phyloP scores from a whole-genome alignment of 2,113 vertebrate species.

The Sceloporus tristichus region DNA sequence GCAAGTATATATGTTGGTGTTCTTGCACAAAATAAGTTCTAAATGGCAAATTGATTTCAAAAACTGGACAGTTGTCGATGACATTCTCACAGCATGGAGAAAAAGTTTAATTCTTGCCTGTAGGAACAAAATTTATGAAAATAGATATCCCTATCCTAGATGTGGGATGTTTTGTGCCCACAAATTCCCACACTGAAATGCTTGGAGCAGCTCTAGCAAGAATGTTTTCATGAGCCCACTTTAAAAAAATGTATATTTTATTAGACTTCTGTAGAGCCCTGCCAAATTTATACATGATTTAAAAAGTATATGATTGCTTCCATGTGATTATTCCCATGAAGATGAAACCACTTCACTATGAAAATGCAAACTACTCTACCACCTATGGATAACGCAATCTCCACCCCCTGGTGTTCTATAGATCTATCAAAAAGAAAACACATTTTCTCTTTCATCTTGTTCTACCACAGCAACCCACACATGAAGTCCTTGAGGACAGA shows the following conservation, averaged over 20 bases:
- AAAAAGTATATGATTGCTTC: not conserved
- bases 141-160: too few species aligned
- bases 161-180: too few species aligned
- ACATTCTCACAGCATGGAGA: too few species aligned
- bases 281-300: not conserved
- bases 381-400: slow-evolving; percentile 1
- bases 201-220: not conserved
- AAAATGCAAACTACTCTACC: not conserved
- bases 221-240: not conserved
- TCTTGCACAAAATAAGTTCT: too few species aligned
- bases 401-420: not conserved
- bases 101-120: too few species aligned
- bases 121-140: too few species aligned
- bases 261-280: not conserved
- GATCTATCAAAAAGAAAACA: not conserved
- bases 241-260: not conserved
- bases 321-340: not conserved
- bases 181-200: not conserved
- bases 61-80: too few species aligned
- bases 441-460: not conserved
- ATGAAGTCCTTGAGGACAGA: not conserved
- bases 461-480: not conserved
- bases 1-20: too few species aligned
- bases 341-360: not conserved
- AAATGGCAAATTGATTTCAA: too few species aligned